Conservation (phyloP, 2,888 invertebrate species). For the Microplitis deprimator region DNA sequence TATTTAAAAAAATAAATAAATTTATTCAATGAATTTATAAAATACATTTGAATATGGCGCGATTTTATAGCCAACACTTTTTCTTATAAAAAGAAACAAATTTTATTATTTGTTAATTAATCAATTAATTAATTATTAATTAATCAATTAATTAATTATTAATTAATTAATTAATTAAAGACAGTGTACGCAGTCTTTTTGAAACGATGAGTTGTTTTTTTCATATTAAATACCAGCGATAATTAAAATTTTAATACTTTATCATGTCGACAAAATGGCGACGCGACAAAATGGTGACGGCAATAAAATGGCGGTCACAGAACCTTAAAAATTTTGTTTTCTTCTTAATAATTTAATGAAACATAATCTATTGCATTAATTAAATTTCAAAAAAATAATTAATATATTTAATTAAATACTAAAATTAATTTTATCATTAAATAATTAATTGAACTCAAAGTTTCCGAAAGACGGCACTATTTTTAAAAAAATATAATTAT, state of each 20-base stretch:
- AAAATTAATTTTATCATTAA: background rate
- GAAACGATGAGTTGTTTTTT: background rate
- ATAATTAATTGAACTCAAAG: conserved; percentile 18
- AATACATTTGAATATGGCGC: too few relatives aligned
- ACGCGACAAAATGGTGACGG: too few relatives aligned
- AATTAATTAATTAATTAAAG: conserved; percentile 22
- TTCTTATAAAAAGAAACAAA: too few relatives aligned
- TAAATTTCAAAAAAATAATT: conserved; percentile 9
- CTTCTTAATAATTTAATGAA: too few relatives aligned
- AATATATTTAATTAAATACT: background rate
- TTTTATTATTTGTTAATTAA: background rate
- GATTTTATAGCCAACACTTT: too few relatives aligned
- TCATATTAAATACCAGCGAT: background rate
- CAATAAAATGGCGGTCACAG: too few relatives aligned
- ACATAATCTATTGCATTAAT: background rate
- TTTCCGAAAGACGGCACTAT: conserved; percentile 36
- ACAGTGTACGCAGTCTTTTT: conserved; percentile 1
- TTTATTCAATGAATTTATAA: too few relatives aligned
- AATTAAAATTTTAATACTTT: background rate
- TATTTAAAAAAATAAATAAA: background rate
- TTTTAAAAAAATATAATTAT: background rate
- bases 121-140: conserved; percentile 16
- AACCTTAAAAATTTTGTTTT: too few relatives aligned
- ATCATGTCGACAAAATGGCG: too few relatives aligned
- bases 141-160: conserved; percentile 16